Conservation (phyloP, 2,797 vertebrate genomes). For the Gouania willdenowi region DNA sequence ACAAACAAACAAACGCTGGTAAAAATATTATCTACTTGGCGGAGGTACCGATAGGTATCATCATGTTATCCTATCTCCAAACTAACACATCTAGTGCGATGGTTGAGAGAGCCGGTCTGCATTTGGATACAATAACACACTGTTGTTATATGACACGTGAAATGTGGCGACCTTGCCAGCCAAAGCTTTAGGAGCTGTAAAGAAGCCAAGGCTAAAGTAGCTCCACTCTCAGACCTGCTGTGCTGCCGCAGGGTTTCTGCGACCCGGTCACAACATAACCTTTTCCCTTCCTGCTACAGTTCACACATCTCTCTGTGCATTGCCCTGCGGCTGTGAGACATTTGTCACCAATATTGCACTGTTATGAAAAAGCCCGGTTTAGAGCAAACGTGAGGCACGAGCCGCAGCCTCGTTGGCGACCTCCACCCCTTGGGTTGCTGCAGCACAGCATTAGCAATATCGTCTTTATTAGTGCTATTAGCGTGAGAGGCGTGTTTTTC, state of each 20-base stretch:
- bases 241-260: slow-evolving; percentile 35
- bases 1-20: no score
- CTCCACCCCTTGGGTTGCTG: slow-evolving; percentile 23
- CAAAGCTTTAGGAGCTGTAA: slow-evolving; percentile 19
- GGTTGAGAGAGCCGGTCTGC: neutral
- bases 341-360: slow-evolving; percentile 39
- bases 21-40: no score
- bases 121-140: slow-evolving; percentile 5
- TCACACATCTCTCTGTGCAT: slow-evolving; percentile 34
- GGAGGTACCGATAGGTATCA: no score
- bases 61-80: no score
- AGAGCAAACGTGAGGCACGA: slow-evolving; percentile 5
- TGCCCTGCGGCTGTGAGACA: slow-evolving; percentile 35
- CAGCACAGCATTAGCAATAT: slow-evolving; percentile 39
- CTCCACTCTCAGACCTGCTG: slow-evolving; percentile 23
- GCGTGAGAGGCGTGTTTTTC: slow-evolving; percentile 42
- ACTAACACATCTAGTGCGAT: no score
- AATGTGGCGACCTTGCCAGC: slow-evolving; percentile 40
- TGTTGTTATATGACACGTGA: slow-evolving; percentile 49
- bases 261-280: slow-evolving; percentile 58
- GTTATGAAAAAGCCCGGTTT: slow-evolving; percentile 21
- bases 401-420: slow-evolving; percentile 17
- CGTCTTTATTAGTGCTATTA: slow-evolving; percentile 56
- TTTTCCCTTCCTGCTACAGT: slow-evolving; percentile 45
- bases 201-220: slow-evolving; percentile 38